Percentiles rank a stretch among this genome's conserved stretches.
phyloP scores from a whole-genome alignment of 2,888 invertebrate species.

The Troilus luridus region DNA sequence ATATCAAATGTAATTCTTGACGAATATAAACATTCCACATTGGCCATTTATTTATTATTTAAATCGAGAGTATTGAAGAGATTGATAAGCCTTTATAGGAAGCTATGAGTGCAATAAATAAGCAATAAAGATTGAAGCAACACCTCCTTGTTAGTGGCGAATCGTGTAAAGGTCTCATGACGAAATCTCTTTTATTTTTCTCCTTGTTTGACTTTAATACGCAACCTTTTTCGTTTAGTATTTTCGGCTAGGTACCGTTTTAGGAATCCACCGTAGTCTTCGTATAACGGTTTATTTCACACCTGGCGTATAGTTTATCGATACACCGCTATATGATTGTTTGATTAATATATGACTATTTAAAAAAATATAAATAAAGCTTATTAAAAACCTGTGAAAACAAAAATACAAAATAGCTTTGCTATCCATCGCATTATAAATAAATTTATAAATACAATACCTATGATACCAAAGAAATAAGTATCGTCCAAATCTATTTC shows the following conservation, averaged over 20 bases:
- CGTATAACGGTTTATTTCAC: not conserved
- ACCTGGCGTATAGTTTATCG: not conserved
- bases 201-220: not conserved
- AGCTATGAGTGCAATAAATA: not conserved
- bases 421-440: too few species aligned
- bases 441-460: too few species aligned
- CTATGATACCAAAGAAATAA: too few species aligned
- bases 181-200: slow-evolving; percentile 14
- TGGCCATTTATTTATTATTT: not conserved
- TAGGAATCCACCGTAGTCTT: not conserved
- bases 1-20: not conserved
- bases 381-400: too few species aligned
- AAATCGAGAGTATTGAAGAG: not conserved
- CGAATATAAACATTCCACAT: not conserved
- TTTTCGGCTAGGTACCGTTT: slow-evolving; percentile 19
- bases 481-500: too few species aligned
- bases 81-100: slow-evolving; percentile 12
- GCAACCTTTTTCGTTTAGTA: slow-evolving; percentile 9
- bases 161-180: slow-evolving; percentile 4
- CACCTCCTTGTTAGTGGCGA: slow-evolving; percentile 9
- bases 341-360: not conserved
- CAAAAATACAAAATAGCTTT: too few species aligned
- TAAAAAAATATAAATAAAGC: not conserved
- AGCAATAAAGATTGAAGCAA: slow-evolving; percentile 14
- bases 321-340: not conserved